Conservation (phyloP, 2,888 invertebrate species). For the Kryphioiulus occultus region DNA sequence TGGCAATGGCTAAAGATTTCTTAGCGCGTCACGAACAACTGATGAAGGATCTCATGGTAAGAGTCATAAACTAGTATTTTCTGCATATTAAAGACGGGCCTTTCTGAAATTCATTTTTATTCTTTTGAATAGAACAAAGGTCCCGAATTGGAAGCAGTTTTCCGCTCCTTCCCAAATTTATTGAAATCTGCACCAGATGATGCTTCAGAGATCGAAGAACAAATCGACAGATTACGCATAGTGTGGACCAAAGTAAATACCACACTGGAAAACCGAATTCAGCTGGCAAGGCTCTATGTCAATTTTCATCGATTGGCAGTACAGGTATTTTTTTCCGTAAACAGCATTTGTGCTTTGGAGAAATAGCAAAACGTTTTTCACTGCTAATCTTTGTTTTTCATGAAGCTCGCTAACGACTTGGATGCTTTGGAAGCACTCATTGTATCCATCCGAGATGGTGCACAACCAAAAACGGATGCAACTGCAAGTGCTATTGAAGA, state of each 20-base stretch:
- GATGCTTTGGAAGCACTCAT: constrained; percentile 72
- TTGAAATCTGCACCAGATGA: constrained; percentile 72
- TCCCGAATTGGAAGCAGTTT: constrained; percentile 72
- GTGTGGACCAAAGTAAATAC: constrained; percentile 60
- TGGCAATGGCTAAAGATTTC: constrained; percentile 74
- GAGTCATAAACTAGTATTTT: constrained; percentile 52
- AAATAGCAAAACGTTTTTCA: neutral
- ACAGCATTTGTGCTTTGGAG: neutral
- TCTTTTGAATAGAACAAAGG: constrained; percentile 68
- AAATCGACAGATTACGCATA: constrained; percentile 60
- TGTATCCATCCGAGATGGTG: constrained; percentile 65
- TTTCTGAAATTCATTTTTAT: too few relatives aligned
- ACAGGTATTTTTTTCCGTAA: constrained; percentile 62
- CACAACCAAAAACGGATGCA: constrained; percentile 65
- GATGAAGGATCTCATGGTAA: constrained; percentile 75
- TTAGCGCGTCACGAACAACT: constrained; percentile 76
- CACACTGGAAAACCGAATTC: constrained; percentile 66
- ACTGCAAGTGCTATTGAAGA: constrained; percentile 66
- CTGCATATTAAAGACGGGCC: neutral
- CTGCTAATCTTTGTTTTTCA: neutral
- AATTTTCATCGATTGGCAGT: constrained; percentile 76
- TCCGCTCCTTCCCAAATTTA: constrained; percentile 71
- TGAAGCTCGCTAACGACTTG: constrained; percentile 69
- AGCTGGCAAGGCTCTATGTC: constrained; percentile 73
- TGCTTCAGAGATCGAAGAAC: constrained; percentile 60